Base-by-base conservation (phyloP, 2,797 vertebrate species). In the Acanthornis magna region DNA sequence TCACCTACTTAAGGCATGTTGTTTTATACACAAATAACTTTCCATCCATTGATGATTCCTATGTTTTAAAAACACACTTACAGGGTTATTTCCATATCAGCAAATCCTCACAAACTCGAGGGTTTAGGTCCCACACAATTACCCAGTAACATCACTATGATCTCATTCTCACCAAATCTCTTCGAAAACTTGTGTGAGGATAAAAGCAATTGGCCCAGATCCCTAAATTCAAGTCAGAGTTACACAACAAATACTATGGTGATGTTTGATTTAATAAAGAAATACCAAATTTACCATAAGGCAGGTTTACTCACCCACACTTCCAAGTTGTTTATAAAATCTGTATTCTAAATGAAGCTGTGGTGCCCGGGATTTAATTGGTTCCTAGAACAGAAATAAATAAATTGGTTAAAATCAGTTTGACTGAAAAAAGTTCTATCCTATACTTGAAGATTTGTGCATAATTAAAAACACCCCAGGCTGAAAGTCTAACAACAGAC, bases 331-430 rank as follows among this genome's bases (percentile, higher is more conserved):
- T 97, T 99, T 99, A 98, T 99, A 99, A 98, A 99, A 99, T 97
- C 99, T 98, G 97, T 99, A 99, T 89, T 99, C 99, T 98, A 99
- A 98, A 98, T 99, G 99, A 95, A 99, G 98, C 97, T 99, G 99
- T 43, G 99, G 99, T 47, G 99, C 99, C 93, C 99, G 98, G 26
- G 99, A 99, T 97, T 99, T 99, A 95, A 99, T 99, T 96, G 99
- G 99, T 98, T 99, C 99, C 99, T 99, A 95, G 97, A 91, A 97
- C 5, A 91, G 34, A n/a, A 70, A 93, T 66, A 34, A 96, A 65
- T 23, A 57, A 90, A 36, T 34, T 65, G 57, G 66, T 91, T 58
- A 94, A 71, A 94, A 87, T 47, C 19, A 34, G 12, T 67, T 62
- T 85, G 81, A 42, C 34, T 40, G 30, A 48, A 65, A 71, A 20